Evolutionary conservation across 2,113 vertebrate genomes (phyloP).

Genomic region (Romanogobio albipinnatus): DNA sequence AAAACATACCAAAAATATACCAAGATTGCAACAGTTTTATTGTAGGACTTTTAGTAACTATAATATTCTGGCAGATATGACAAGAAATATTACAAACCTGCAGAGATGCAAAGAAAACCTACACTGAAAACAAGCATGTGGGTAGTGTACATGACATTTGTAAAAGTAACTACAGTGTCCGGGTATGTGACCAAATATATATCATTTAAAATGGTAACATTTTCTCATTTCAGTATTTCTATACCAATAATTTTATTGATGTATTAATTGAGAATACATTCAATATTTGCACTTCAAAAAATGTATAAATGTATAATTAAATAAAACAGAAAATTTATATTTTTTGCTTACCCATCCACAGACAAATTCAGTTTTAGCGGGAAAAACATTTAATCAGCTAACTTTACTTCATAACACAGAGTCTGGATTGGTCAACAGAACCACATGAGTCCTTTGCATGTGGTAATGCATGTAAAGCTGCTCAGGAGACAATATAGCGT

Average conservation of each 20-base stretch:
- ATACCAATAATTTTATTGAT: background rate
- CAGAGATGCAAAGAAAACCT: background rate
- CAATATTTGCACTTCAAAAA: background rate
- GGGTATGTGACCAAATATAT: background rate
- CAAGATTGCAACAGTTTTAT: background rate
- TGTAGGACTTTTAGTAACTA: background rate
- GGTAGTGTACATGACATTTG: background rate
- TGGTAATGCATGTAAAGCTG: constrained; percentile 40
- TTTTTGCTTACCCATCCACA: background rate
- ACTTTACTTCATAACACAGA: background rate
- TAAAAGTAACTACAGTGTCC: background rate
- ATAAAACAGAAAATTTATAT: no score
- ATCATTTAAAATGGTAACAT: background rate
- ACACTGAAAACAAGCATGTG: background rate
- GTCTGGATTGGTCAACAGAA: background rate
- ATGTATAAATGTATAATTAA: no score
- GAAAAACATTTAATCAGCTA: background rate
- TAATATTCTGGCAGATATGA: background rate
- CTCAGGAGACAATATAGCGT: constrained; percentile 19
- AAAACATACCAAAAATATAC: background rate
- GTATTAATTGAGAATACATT: background rate
- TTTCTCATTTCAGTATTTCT: background rate
- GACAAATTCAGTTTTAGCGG: background rate
- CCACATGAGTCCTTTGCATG: constrained; percentile 19
- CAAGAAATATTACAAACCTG: background rate